Conservation (phyloP, 2,888 invertebrate genomes). For the Melanostoma mellinum region DNA sequence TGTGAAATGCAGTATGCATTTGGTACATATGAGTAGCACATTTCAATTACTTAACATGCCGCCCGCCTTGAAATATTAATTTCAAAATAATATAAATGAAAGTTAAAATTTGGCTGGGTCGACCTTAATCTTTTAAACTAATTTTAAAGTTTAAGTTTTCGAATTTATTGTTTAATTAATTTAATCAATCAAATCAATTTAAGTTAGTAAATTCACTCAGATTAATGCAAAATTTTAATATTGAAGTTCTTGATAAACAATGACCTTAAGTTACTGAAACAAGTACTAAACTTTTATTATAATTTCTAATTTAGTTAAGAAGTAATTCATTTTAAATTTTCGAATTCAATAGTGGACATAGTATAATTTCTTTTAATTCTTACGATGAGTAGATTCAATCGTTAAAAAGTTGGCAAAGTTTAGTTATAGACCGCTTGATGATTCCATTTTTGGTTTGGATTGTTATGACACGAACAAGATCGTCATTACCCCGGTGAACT, state of each 20-base stretch:
- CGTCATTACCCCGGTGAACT: slow-evolving; percentile 18
- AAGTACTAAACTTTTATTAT: background rate
- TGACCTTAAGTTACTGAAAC: slow-evolving; percentile 7
- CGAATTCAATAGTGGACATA: background rate
- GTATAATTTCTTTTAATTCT: background rate
- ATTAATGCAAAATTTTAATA: background rate
- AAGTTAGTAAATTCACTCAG: background rate
- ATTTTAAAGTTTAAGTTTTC: background rate
- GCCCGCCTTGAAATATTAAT: slow-evolving; percentile 11
- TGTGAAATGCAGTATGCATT: too few species aligned
- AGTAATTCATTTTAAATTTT: background rate
- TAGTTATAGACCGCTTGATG: slow-evolving; percentile 11
- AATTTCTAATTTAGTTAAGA: slow-evolving; percentile 1
- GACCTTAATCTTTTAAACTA: background rate
- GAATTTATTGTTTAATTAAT: background rate
- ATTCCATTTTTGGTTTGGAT: slow-evolving; percentile 6
- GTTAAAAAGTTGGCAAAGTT: background rate
- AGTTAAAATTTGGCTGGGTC: slow-evolving; percentile 5
- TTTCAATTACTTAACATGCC: slow-evolving; percentile 6
- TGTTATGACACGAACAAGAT: slow-evolving; percentile 6
- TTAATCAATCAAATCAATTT: background rate
- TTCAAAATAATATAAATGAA: slow-evolving; percentile 3
- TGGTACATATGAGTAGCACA: background rate
- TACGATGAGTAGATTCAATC: background rate
- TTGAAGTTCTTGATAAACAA: background rate